Evolutionary conservation across 2,113 vertebrate genomes (phyloP).

Genomic region (Rhabdomys dilectus): DNA sequence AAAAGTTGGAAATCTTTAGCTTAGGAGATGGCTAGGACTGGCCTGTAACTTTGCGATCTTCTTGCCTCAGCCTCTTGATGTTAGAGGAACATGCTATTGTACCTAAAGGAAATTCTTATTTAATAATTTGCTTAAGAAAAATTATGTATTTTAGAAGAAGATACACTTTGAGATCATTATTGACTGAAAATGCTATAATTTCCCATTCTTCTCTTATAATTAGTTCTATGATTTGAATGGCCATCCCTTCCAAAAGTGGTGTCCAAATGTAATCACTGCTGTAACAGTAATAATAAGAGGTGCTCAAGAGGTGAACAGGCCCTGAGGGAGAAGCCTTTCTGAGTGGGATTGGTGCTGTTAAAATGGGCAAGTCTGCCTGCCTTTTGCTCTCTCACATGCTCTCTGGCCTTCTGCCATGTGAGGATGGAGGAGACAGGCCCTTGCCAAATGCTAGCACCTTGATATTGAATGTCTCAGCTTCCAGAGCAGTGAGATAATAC

Average conservation of each 20-base stretch:
- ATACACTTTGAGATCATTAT: constrained; percentile 9
- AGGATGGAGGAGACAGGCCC: background rate
- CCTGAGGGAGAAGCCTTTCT: background rate
- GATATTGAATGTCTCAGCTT: background rate
- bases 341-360: background rate
- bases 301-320: background rate
- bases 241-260: background rate
- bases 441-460: background rate
- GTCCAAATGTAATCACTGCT: background rate
- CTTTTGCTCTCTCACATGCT: background rate
- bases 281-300: background rate
- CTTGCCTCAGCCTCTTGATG: background rate
- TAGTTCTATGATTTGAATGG: background rate
- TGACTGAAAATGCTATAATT: background rate
- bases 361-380: background rate
- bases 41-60: background rate
- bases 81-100: background rate
- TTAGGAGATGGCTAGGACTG: no score
- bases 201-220: background rate
- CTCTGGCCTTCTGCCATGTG: background rate
- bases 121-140: constrained; percentile 10
- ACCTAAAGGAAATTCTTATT: background rate
- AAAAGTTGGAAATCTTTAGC: constrained; percentile 17
- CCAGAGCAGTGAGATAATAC: background rate
- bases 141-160: constrained; percentile 1